These are phyloP conservation scores for Aleadryas rufinucha DNA, from an alignment of 2,113 vertebrate species.

Conservation along the genomic window DNA sequence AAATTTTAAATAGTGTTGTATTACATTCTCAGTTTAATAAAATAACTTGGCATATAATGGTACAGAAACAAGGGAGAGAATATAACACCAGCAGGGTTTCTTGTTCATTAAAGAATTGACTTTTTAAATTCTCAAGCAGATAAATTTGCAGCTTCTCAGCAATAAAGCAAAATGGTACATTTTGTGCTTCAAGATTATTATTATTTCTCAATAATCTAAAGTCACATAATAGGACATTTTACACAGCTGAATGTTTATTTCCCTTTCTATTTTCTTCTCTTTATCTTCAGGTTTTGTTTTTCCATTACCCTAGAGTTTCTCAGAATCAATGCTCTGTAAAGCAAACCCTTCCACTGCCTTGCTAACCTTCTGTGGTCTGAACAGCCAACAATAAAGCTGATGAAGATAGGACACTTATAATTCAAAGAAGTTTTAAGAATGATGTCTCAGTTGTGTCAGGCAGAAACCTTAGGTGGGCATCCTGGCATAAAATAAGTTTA, in stretches of 20 bases:
- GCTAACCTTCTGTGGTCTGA: not conserved
- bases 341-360: not conserved
- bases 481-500: not conserved
- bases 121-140: conserved; percentile 17
- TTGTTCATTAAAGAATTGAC: conserved; percentile 54
- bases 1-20: conserved; percentile 45
- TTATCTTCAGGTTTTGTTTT: not conserved
- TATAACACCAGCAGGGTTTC: conserved; percentile 16
- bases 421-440: not conserved
- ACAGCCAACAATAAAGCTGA: not conserved
- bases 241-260: conserved; percentile 13
- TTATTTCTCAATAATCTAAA: conserved; percentile 15
- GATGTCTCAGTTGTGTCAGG: not conserved
- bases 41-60: not conserved
- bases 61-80: conserved; percentile 15
- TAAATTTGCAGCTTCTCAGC: conserved; percentile 28
- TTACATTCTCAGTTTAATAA: conserved; percentile 55
- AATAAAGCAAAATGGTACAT: conserved; percentile 2
- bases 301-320: not conserved
- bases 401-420: not conserved
- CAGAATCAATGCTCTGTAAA: not conserved
- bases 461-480: not conserved
- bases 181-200: conserved; percentile 14
- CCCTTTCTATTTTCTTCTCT: not conserved
- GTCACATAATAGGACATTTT: conserved; percentile 12